phyloP scores from a whole-genome alignment of 2,888 invertebrate genomes.

The Tetragonula carbonaria region DNA sequence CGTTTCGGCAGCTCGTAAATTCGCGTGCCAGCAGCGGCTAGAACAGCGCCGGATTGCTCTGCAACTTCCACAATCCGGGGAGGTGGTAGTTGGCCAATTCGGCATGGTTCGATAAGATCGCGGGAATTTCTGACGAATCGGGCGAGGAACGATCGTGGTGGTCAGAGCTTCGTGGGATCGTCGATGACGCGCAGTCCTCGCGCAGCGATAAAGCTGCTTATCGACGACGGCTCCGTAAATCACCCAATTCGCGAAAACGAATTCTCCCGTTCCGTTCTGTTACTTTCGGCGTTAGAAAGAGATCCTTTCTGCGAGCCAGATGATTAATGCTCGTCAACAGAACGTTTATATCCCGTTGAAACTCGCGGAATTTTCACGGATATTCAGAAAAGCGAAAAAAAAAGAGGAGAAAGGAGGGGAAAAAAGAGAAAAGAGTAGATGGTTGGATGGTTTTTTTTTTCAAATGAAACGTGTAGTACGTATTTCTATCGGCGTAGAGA shows the following conservation, averaged over 20 bases:
- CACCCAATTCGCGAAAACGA: not conserved
- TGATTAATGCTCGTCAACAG: not conserved
- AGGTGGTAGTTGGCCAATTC: not conserved
- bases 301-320: not conserved
- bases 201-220: not conserved
- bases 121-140: not conserved
- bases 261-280: not conserved
- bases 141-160: not conserved
- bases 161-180: not conserved
- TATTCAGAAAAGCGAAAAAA: not conserved
- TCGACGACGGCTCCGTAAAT: not conserved
- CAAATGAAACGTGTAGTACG: not conserved
- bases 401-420: not conserved
- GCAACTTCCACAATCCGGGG: not conserved
- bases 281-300: not conserved
- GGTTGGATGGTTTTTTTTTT: not conserved
- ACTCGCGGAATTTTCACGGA: not conserved
- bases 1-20: slow-evolving; percentile 10
- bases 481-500: not conserved
- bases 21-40: not conserved
- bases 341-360: not conserved
- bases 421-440: not conserved
- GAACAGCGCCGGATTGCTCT: not conserved
- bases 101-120: slow-evolving; percentile 1
- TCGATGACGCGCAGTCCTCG: not conserved